phyloP scores from a whole-genome alignment of 1,140 invertebrate genomes.

The Lordiphosa clarofinis region DNA sequence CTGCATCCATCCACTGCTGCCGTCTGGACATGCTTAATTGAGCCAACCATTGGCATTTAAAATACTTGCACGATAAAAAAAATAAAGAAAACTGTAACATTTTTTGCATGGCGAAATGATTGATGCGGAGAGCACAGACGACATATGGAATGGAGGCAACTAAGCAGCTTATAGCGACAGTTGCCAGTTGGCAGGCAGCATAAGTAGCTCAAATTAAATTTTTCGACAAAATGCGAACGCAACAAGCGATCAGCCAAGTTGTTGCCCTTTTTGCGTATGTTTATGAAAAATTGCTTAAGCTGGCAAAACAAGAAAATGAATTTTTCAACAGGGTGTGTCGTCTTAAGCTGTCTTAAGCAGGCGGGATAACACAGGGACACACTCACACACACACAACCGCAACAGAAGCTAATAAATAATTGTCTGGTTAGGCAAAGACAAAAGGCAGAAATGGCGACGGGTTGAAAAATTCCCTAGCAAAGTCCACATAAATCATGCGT shows the following conservation, averaged over 20 bases:
- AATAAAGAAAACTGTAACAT: neutral
- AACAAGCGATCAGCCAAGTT: slow-evolving; percentile 32
- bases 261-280: slow-evolving; percentile 30
- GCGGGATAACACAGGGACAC: slow-evolving; percentile 48
- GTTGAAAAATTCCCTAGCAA: slow-evolving; percentile 47
- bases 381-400: slow-evolving; percentile 18
- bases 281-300: slow-evolving; percentile 75
- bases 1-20: neutral
- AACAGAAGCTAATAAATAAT: slow-evolving; percentile 68
- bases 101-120: slow-evolving; percentile 25
- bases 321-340: slow-evolving; percentile 62
- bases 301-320: slow-evolving; percentile 68
- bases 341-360: slow-evolving; percentile 69
- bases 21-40: slow-evolving; percentile 31
- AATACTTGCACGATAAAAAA: too few species aligned
- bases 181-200: slow-evolving; percentile 24
- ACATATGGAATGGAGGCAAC: slow-evolving; percentile 26
- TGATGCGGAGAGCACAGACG: slow-evolving; percentile 36
- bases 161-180: slow-evolving; percentile 59
- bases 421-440: slow-evolving; percentile 66
- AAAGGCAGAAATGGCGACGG: slow-evolving; percentile 46
- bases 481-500: slow-evolving; percentile 66
- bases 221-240: slow-evolving; percentile 27
- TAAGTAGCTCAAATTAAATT: slow-evolving; percentile 70
- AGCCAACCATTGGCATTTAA: slow-evolving; percentile 16